Base-by-base conservation (phyloP, 1,140 invertebrate genomes). In the Lasioglossum baleicum region DNA sequence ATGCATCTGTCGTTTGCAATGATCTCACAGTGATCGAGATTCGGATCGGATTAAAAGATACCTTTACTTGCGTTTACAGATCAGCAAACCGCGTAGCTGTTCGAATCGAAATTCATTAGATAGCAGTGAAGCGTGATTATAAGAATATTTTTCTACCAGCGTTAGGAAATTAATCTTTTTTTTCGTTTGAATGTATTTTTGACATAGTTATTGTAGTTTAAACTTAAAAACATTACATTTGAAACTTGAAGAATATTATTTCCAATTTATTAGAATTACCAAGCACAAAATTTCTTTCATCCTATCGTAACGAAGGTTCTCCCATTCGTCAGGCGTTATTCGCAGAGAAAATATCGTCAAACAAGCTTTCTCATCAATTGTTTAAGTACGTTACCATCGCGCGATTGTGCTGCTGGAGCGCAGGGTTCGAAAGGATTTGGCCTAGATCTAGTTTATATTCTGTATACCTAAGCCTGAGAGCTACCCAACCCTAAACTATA, bases 401-500 rank as follows among this genome's bases (percentile, higher is more conserved):
- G 53, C 63, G 71, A 63, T 71, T 78, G 70, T 82, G 31, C 53
- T 58, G 35, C 68, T 79, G 72, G 80, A 69, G 60, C 60, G 26
- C 61, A 67, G 70, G 83, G 69, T 65, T 77, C 81, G 51, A 60
- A 56, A 26, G 76, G 84, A 77, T 83, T 86, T 80, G 85, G 69
- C 85, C 84, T 81, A 86, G 84, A 86, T 86, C 85, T 80, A 84
- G 85, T 86, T 76, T 83, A 78, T 72, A 83, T 86, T 83, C 63
- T 75, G 75, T 85, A 56, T 77, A 61, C 58, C 71, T 79, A 85
- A 80, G 84, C 68, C 80, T 69, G 82, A 70, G 73, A 85, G 68
- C 53, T n/a, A 74, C 60, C 60, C 17, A 78, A 70, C 67, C 71
- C 61, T 22, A 35, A n/a, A 35, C 35, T 35, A 74, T 69, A 75